These are phyloP conservation scores for Cynopterus sphinx DNA, from an alignment of 2,797 vertebrate species.

Conservation along the genomic window DNA sequence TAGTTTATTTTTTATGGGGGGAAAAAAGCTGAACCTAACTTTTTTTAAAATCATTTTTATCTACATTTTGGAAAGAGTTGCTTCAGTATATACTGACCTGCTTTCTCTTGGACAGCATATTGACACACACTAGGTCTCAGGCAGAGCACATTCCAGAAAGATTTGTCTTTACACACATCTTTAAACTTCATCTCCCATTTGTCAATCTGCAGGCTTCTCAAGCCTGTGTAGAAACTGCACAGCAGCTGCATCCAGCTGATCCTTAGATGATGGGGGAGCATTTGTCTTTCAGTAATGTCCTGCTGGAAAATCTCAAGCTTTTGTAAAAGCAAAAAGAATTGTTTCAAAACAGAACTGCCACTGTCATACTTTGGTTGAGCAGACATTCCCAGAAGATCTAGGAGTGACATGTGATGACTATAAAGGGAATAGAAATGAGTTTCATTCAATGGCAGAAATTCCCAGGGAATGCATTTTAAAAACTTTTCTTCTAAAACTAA, in stretches of 20 bases:
- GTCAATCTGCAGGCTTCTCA: background rate
- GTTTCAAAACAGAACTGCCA: conserved; percentile 20
- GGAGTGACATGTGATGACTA: conserved; percentile 53
- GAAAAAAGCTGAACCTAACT: background rate
- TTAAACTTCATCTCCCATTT: background rate
- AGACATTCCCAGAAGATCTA: conserved; percentile 51
- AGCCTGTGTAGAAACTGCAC: background rate
- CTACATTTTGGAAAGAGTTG: background rate
- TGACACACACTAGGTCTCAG: conserved; percentile 29
- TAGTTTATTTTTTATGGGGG: background rate
- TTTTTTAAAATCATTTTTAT: background rate
- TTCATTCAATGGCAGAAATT: conserved; percentile 45
- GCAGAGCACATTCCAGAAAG: conserved; percentile 1
- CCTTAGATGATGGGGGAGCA: background rate
- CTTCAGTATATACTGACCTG: background rate
- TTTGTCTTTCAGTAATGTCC: background rate
- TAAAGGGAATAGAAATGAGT: conserved; percentile 60
- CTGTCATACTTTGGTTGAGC: background rate
- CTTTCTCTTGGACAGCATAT: background rate
- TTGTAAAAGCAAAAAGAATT: background rate
- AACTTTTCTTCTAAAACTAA: conserved; percentile 61
- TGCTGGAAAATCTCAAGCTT: background rate
- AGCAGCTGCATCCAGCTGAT: background rate
- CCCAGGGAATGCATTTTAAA: conserved; percentile 46
- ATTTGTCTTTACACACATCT: conserved; percentile 36